phyloP scores from a whole-genome alignment of 2,797 vertebrate genomes.

The Crenichthys baileyi region DNA sequence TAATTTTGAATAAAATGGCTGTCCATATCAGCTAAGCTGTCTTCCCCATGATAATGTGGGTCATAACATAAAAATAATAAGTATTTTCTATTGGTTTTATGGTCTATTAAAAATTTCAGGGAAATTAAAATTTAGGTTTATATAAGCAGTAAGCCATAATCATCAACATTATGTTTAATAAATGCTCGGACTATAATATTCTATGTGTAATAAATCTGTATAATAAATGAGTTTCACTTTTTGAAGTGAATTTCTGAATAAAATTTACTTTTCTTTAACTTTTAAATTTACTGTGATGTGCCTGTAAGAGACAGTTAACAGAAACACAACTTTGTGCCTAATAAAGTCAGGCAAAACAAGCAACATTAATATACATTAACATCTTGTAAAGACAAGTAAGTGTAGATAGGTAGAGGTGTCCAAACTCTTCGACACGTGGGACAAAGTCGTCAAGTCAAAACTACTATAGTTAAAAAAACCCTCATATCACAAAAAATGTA shows the following conservation, averaged over 20 bases:
- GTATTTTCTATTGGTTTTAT: background rate
- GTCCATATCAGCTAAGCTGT: too few relatives aligned
- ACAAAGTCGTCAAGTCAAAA: too few relatives aligned
- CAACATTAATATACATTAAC: background rate
- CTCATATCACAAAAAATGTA: too few relatives aligned
- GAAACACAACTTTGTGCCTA: background rate
- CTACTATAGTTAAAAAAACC: too few relatives aligned
- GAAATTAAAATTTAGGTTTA: background rate
- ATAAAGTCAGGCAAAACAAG: background rate
- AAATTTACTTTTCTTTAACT: background rate
- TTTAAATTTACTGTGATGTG: background rate
- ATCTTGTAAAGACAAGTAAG: background rate
- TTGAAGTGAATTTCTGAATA: too few relatives aligned
- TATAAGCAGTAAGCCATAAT: background rate
- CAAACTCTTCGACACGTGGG: too few relatives aligned
- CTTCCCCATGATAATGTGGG: background rate
- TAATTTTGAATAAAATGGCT: too few relatives aligned
- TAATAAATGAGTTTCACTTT: too few relatives aligned
- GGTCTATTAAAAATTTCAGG: background rate
- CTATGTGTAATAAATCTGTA: background rate
- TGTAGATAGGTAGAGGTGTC: background rate
- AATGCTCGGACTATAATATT: background rate
- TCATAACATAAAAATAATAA: background rate
- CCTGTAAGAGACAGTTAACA: background rate
- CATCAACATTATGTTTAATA: background rate